Conservation (phyloP, 2,113 vertebrate species). For the Lates calcarifer region DNA sequence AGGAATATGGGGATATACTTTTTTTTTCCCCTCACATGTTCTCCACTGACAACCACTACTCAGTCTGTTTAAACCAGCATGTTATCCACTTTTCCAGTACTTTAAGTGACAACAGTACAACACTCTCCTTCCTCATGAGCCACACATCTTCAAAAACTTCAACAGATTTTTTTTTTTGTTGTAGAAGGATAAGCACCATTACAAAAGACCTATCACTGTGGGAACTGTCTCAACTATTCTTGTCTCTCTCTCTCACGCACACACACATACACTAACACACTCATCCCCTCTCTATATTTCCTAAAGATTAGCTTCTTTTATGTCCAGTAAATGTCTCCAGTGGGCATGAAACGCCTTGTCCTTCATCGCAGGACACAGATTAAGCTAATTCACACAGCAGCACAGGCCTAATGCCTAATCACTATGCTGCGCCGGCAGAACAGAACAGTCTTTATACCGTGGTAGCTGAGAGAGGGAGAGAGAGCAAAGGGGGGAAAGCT, state of each 20-base stretch:
- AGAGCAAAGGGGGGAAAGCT: slow-evolving; percentile 66
- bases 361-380: slow-evolving; percentile 81
- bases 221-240: slow-evolving; percentile 57
- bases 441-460: slow-evolving; percentile 73
- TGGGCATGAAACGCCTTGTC: slow-evolving; percentile 77
- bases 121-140: slow-evolving; percentile 14
- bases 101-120: slow-evolving; percentile 30
- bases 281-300: slow-evolving; percentile 61
- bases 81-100: slow-evolving; percentile 43
- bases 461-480: slow-evolving; percentile 47
- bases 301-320: slow-evolving; percentile 78
- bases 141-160: slow-evolving; percentile 44
- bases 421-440: slow-evolving; percentile 78
- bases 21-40: neutral
- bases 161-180: slow-evolving; percentile 33
- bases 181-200: slow-evolving; percentile 56
- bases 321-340: slow-evolving; percentile 74
- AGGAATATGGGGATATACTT: slow-evolving; percentile 16
- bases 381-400: slow-evolving; percentile 81
- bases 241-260: slow-evolving; percentile 22
- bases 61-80: slow-evolving; percentile 12
- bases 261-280: slow-evolving; percentile 12
- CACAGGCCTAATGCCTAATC: slow-evolving; percentile 79
- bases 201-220: slow-evolving; percentile 60
- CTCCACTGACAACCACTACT: slow-evolving; percentile 26